These are phyloP conservation scores for Gari tellinella DNA, from an alignment of 2,888 invertebrate species.

Conservation along the genomic window DNA sequence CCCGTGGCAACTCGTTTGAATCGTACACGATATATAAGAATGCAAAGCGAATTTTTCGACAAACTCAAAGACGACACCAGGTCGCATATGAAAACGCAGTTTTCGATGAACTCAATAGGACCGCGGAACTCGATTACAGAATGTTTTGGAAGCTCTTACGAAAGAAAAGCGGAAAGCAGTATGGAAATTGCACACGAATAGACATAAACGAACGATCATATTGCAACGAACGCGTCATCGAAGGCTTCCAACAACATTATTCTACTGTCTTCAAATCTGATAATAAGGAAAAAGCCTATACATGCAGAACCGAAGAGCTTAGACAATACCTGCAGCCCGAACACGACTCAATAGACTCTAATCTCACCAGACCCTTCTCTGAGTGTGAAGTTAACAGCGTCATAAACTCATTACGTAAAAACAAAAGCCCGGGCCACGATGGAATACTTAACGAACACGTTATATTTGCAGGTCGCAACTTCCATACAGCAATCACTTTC, in stretches of 20 bases:
- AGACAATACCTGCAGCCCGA: no score
- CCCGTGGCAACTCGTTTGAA: neutral
- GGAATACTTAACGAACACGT: constrained; percentile 3
- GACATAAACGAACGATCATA: neutral
- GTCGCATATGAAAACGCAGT: neutral
- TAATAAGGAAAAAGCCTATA: no score
- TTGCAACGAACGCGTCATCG: no score
- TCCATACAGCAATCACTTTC: neutral
- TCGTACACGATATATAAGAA: neutral
- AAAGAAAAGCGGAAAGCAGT: neutral
- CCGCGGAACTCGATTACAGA: neutral
- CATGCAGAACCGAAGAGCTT: no score
- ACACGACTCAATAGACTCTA: no score
- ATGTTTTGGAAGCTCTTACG: neutral
- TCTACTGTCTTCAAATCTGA: no score
- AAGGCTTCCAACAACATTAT: no score
- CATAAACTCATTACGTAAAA: neutral
- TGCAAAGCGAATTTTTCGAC: neutral
- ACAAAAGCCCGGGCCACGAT: constrained; percentile 7
- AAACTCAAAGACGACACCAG: neutral
- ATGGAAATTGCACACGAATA: neutral
- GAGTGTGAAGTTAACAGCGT: neutral
- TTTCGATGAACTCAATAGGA: constrained; percentile 3
- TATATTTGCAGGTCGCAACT: neutral
- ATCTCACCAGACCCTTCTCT: no score